A percentile compares a stretch with the other conserved stretches of the same genome.
phyloP scores from a whole-genome alignment of 2,888 invertebrate genomes.

The Phanerotoma sp. region DNA sequence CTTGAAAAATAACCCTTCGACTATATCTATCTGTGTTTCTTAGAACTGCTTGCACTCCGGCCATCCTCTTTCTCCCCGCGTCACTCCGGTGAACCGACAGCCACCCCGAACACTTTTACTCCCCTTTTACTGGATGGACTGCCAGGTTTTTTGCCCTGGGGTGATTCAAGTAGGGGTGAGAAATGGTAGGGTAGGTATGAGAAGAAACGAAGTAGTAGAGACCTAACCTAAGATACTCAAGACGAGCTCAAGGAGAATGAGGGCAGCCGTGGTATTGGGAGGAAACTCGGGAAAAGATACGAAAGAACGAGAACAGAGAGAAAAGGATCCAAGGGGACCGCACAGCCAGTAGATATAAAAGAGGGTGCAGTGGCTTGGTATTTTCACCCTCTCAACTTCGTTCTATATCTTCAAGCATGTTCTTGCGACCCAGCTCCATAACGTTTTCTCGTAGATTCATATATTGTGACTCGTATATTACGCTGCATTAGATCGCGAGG shows the following conservation, averaged over 20 bases:
- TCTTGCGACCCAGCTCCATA: constrained; percentile 16
- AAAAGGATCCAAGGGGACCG: constrained; percentile 48
- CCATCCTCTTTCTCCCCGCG: no score
- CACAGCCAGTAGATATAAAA: constrained; percentile 48
- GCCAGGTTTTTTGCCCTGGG: constrained; percentile 51
- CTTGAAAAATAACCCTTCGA: constrained; percentile 52
- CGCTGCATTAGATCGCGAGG: constrained; percentile 39
- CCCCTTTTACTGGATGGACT: constrained; percentile 34
- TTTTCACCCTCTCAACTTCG: constrained; percentile 43
- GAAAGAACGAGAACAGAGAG: constrained; percentile 43
- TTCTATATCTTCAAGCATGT: not conserved
- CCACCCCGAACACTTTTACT: constrained; percentile 33
- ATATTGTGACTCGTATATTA: constrained; percentile 39
- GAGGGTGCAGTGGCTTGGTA: constrained; percentile 39
- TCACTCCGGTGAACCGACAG: constrained; percentile 28
- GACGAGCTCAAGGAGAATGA: constrained; percentile 49
- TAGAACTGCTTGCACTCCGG: constrained; percentile 23
- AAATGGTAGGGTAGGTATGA: constrained; percentile 16
- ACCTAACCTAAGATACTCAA: constrained; percentile 52
- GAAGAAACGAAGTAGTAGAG: constrained; percentile 8
- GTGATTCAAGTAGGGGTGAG: constrained; percentile 28
- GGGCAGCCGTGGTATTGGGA: constrained; percentile 37
- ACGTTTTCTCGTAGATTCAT: constrained; percentile 23
- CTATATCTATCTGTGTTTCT: constrained; percentile 35
- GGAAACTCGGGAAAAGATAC: constrained; percentile 36